Percentiles rank a stretch among this genome's conserved stretches.
These are phyloP conservation scores for Epizoanthus ramosus DNA, from an alignment of 92 coral and sea anemone genomes.

Conservation along the genomic window DNA sequence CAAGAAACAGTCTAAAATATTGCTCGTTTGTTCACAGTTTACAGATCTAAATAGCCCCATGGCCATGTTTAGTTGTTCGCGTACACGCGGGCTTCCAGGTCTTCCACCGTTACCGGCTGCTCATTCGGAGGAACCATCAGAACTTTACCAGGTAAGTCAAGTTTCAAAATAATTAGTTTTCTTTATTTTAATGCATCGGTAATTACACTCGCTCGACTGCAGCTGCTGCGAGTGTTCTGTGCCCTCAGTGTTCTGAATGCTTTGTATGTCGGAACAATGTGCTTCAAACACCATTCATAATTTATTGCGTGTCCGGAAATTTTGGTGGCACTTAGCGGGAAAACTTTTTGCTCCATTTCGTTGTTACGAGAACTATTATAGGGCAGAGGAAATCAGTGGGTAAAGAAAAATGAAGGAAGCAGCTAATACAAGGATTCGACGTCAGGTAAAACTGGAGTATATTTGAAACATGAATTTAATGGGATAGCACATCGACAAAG, in stretches of 20 bases:
- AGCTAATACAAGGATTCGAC: slow-evolving; percentile 54
- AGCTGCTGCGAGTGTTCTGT: slow-evolving; percentile 47
- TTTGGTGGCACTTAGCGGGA: slow-evolving; percentile 8
- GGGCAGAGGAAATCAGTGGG: slow-evolving; percentile 32
- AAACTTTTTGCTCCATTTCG: neutral
- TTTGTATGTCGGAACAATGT: slow-evolving; percentile 12
- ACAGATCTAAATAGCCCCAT: slow-evolving; percentile 62
- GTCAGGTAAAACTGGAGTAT: slow-evolving; percentile 48
- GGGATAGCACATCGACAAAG: neutral
- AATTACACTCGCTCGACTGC: slow-evolving; percentile 26
- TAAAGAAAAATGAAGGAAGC: slow-evolving; percentile 37
- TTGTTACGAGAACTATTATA: slow-evolving; percentile 58
- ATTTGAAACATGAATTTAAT: neutral
- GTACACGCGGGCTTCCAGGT: slow-evolving; percentile 94
- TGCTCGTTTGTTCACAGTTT: slow-evolving; percentile 57
- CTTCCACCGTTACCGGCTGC: slow-evolving; percentile 96
- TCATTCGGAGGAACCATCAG: slow-evolving; percentile 89
- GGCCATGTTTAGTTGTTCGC: slow-evolving; percentile 92
- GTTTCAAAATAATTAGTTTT: slow-evolving; percentile 17
- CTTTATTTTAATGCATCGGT: slow-evolving; percentile 39
- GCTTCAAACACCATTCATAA: slow-evolving; percentile 44
- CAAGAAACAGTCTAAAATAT: neutral
- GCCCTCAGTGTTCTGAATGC: slow-evolving; percentile 13
- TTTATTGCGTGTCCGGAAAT: slow-evolving; percentile 46
- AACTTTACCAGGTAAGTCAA: slow-evolving; percentile 89